A percentile compares a stretch with the other conserved stretches of the same genome.
Conservation (phyloP, 2,113 vertebrate genomes). For the Phalacrocorax pelagicus region DNA sequence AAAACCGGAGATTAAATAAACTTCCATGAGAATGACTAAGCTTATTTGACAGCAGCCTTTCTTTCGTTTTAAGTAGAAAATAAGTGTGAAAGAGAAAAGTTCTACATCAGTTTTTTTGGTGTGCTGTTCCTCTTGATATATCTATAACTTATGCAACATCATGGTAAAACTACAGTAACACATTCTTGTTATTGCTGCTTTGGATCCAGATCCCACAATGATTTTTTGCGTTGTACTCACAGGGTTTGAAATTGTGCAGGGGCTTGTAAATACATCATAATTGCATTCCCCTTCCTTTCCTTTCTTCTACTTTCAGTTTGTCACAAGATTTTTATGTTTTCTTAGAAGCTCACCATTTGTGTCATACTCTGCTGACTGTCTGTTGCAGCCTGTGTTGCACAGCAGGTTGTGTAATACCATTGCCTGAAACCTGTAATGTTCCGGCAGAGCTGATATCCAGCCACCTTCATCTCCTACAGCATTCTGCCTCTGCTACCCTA, state of each 20-base stretch:
- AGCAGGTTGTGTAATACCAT: background rate
- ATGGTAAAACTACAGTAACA: background rate
- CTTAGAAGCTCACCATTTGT: accelerated
- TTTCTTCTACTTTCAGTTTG: background rate
- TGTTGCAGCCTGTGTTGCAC: background rate
- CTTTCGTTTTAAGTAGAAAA: background rate
- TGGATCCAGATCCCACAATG: background rate
- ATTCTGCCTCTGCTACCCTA: background rate
- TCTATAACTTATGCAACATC: background rate
- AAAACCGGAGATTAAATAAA: background rate
- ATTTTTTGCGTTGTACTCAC: background rate
- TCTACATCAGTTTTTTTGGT: background rate
- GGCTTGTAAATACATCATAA: background rate
- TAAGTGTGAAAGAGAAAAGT: background rate
- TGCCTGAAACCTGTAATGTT: background rate
- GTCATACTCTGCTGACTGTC: background rate
- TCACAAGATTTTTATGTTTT: background rate
- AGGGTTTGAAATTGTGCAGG: background rate
- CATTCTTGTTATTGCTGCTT: background rate
- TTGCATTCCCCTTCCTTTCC: background rate
- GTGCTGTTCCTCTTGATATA: background rate
- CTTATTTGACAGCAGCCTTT: background rate
- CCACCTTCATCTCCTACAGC: background rate
- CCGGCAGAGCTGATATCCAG: background rate
- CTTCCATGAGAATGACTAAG: background rate